These are phyloP conservation scores for Drosophila erecta DNA, from an alignment of 1,140 invertebrate genomes.

Conservation along the genomic window DNA sequence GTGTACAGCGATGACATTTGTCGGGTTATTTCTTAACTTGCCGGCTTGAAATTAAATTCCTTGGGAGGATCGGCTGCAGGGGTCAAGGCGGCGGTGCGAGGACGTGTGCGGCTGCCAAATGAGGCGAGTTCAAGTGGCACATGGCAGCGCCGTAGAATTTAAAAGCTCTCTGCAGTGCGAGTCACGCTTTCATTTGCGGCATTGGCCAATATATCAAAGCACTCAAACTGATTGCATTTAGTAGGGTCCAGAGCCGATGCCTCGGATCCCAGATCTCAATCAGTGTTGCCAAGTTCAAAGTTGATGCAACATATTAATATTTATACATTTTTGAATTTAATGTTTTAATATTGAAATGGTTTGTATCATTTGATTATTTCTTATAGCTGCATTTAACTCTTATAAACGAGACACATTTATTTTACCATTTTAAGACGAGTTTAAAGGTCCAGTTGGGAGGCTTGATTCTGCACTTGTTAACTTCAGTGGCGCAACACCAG, in stretches of 20 bases:
- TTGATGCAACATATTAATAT: too few species aligned
- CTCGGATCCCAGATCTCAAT: not conserved
- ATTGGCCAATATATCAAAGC: constrained; percentile 70
- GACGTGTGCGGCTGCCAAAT: constrained; percentile 70
- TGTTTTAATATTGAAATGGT: too few species aligned
- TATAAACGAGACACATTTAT: too few species aligned
- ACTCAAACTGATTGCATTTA: constrained; percentile 75
- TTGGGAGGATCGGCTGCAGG: constrained; percentile 15
- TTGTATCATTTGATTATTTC: too few species aligned
- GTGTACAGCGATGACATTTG: constrained; percentile 62
- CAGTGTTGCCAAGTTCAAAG: not conserved
- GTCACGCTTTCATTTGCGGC: constrained; percentile 49
- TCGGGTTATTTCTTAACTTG: constrained; percentile 74
- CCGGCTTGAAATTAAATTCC: constrained; percentile 66
- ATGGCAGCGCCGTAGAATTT: constrained; percentile 29
- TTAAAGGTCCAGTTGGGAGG: not conserved
- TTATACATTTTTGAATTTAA: too few species aligned
- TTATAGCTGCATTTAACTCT: too few species aligned
- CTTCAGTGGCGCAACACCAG: constrained; percentile 1
- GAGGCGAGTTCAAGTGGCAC: constrained; percentile 57
- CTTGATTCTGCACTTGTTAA: not conserved
- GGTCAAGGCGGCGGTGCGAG: not conserved
- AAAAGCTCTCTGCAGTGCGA: constrained; percentile 33
- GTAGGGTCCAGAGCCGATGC: constrained; percentile 31
- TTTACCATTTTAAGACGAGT: not conserved